These are phyloP conservation scores for Phodopus roborovskii DNA, from an alignment of 2,113 vertebrate species.

Conservation along the genomic window DNA sequence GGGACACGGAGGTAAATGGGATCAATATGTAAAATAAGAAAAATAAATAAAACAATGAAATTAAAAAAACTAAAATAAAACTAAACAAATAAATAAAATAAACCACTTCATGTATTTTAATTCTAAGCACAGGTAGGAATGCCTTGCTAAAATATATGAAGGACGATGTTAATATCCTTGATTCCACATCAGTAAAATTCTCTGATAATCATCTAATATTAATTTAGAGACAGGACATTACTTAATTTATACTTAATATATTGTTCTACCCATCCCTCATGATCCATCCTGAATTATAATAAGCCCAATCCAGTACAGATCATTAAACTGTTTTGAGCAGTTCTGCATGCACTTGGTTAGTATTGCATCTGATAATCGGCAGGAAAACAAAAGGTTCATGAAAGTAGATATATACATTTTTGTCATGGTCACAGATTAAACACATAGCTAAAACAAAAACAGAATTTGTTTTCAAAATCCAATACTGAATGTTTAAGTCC, in stretches of 20 bases:
- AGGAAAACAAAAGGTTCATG: neutral
- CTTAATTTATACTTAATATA: neutral
- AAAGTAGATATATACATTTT: neutral
- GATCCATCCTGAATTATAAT: neutral
- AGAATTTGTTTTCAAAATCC: slow-evolving; percentile 5
- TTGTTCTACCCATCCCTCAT: neutral
- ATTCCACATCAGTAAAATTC: neutral
- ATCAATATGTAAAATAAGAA: too few species aligned
- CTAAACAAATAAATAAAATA: too few species aligned
- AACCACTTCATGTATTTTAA: too few species aligned
- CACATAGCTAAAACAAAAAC: neutral
- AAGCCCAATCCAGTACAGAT: neutral
- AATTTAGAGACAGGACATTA: neutral
- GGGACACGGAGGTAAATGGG: too few species aligned
- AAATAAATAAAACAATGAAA: too few species aligned
- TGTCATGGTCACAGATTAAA: neutral
- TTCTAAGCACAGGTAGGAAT: neutral
- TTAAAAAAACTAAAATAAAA: too few species aligned
- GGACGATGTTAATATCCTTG: neutral
- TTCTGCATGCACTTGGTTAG: neutral
- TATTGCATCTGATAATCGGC: neutral
- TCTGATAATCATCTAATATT: neutral
- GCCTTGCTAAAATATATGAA: neutral
- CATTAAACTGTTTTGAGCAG: too few species aligned
- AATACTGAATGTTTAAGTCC: neutral